Conservation (phyloP, 1,140 invertebrate genomes). For the Pogonomyrmex californicus region DNA sequence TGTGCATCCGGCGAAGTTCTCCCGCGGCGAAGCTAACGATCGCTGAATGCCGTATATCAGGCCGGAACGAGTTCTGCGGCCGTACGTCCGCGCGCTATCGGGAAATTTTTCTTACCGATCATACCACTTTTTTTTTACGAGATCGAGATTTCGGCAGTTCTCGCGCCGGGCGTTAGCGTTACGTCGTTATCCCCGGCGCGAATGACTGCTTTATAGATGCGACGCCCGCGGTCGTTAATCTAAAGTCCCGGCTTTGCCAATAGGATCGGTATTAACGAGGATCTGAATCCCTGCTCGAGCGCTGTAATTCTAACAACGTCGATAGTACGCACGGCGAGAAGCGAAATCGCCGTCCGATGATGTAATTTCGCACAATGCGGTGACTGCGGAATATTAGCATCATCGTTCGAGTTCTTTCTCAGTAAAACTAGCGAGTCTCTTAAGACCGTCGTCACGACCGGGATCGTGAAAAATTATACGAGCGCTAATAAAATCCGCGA, state of each 20-base stretch:
- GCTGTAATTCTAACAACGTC: neutral
- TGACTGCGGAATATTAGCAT: slow-evolving; percentile 18
- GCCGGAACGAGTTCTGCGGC: neutral
- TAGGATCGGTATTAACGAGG: neutral
- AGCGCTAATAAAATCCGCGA: slow-evolving; percentile 24
- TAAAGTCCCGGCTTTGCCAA: slow-evolving; percentile 12
- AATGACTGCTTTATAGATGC: slow-evolving; percentile 25
- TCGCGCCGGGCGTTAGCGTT: slow-evolving; percentile 37
- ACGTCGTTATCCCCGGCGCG: neutral
- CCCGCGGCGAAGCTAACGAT: slow-evolving; percentile 63
- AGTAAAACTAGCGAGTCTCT: slow-evolving; percentile 23
- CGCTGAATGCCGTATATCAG: slow-evolving; percentile 62
- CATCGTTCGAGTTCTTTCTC: neutral
- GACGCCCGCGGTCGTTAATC: neutral
- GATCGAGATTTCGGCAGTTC: slow-evolving; percentile 49
- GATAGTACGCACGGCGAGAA: neutral
- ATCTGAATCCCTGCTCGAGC: neutral
- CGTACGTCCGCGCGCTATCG: slow-evolving; percentile 55
- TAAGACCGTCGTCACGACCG: slow-evolving; percentile 4
- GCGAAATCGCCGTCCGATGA: neutral
- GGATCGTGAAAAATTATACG: slow-evolving; percentile 53
- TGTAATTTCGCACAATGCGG: neutral
- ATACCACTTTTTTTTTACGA: slow-evolving; percentile 14
- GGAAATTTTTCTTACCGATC: slow-evolving; percentile 62
- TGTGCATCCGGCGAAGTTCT: slow-evolving; percentile 61